Conservation (phyloP, 1,140 invertebrate genomes). For the Trichonephila clavipes region DNA sequence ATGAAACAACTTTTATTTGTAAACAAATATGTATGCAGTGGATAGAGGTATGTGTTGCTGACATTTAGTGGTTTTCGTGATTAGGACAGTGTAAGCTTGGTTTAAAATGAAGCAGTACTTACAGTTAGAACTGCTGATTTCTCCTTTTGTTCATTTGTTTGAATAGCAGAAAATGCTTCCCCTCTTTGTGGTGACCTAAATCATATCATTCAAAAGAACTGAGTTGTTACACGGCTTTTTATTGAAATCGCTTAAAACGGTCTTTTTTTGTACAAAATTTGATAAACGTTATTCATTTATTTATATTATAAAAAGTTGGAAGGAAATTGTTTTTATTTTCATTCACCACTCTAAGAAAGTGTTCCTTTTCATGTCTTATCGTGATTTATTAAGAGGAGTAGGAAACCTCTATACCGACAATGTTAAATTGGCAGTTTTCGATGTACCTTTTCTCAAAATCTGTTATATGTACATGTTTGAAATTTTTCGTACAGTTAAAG, state of each 20-base stretch:
- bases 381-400: too few species aligned
- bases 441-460: too few species aligned
- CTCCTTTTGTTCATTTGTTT: background rate
- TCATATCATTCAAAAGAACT: background rate
- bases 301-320: background rate
- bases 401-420: too few species aligned
- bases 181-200: background rate
- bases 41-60: background rate
- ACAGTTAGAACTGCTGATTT: background rate
- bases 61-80: conserved; percentile 5
- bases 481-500: too few species aligned
- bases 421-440: too few species aligned
- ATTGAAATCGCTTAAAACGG: background rate
- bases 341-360: too few species aligned
- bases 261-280: background rate
- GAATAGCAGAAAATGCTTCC: background rate
- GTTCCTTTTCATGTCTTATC: too few species aligned
- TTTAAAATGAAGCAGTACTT: conserved; percentile 21
- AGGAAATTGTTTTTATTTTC: too few species aligned
- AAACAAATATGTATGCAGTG: background rate
- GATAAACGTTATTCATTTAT: background rate
- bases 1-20: background rate
- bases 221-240: background rate
- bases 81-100: background rate
- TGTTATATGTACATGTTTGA: too few species aligned